Base-by-base conservation (phyloP, 2,113 vertebrate species). In the Phaethornis superciliosus region DNA sequence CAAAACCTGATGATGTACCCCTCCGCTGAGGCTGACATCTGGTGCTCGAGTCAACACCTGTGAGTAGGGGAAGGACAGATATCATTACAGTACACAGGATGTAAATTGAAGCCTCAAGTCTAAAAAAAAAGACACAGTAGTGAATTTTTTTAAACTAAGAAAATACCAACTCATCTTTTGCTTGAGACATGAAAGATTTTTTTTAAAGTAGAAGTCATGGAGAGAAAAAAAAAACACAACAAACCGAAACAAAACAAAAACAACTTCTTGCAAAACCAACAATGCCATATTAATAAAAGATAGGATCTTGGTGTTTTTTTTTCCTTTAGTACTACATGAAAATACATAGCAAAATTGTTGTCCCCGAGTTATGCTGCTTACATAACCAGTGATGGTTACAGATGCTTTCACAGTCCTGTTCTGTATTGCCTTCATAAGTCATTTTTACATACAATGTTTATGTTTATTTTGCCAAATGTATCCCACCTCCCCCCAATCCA, bases 261-360 rank as follows among this genome's bases (percentile, higher is more conserved):
- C 6, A 47, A 35, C 6, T 59, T 11, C n/a, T 37, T 77, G 19
- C 17, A 72, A 78, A 78, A 52, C 8, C 3, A 71, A n/a, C 26
- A 81, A 21, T 27, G 9, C 3, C 15, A 78, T 70, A 70, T 49
- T 58, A 83, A 33, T 65, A 54, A 71, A 76, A 37, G 2, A 21
- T 9, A 64, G 3, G 5, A 28, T 30, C 7, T 18, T 44, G 15
- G 12, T 49, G 2, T 0, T 32, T 56, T 5, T 16, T 6, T 49
- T 22, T 22, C 44, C 3, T 6, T 80, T 76, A 54, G 6, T 11
- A 44, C 1, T 52, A 15, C 0, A 0, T 75, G 47, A 58, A 77
- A 85, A 68, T 44, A 6, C 22, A 23, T 21, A 37, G 11, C 20
- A 65, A 60, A 81, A 30, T 32, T 54, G 16, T 59, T 69, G 72